phyloP scores from a whole-genome alignment of 2,888 invertebrate genomes.

The Steinernema hermaphroditum region DNA sequence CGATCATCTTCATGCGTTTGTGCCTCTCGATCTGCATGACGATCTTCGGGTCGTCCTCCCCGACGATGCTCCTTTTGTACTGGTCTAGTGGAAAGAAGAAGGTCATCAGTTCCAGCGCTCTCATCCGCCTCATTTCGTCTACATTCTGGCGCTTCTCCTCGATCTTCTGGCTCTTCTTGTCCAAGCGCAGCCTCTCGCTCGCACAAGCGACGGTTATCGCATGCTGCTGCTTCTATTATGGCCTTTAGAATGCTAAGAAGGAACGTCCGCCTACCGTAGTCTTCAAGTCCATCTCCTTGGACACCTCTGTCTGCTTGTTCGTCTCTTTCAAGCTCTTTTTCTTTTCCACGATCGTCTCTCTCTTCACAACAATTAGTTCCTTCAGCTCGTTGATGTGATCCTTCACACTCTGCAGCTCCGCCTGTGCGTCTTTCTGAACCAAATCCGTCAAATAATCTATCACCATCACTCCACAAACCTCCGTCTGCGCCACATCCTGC shows the following conservation, averaged over 20 bases:
- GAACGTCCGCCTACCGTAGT: neutral
- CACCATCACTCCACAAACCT: neutral
- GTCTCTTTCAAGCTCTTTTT: neutral
- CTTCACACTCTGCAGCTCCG: neutral
- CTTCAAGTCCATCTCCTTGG: neutral
- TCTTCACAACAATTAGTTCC: neutral
- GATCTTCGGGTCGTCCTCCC: neutral
- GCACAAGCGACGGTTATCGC: neutral
- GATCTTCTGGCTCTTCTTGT: neutral
- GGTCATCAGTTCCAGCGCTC: neutral
- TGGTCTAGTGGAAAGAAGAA: conserved; percentile 3
- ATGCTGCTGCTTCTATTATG: neutral
- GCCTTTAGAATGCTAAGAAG: neutral
- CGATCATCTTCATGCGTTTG: neutral
- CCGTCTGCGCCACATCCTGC: neutral
- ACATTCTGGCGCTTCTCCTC: neutral
- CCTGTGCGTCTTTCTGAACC: neutral
- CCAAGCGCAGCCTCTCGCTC: neutral
- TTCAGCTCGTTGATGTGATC: neutral
- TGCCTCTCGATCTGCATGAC: conserved; percentile 11
- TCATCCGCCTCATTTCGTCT: neutral
- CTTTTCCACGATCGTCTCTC: neutral
- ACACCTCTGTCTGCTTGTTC: neutral
- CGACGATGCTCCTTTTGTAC: neutral
- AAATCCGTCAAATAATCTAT: too few species aligned